Conservation (phyloP, 1,140 invertebrate genomes). For the Oreohelix idahoensis region DNA sequence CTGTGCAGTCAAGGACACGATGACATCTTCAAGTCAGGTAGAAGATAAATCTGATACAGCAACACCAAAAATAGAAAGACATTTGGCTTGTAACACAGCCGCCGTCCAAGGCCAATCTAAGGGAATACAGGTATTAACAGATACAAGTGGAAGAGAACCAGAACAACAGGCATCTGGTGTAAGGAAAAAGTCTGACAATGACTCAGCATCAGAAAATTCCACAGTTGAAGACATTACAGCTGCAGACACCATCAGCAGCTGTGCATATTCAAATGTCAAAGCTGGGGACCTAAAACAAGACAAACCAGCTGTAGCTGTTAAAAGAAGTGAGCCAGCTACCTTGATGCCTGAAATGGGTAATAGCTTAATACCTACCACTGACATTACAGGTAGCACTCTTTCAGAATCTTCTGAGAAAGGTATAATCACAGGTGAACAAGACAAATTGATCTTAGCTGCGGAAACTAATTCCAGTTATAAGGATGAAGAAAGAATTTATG, state of each 20-base stretch:
- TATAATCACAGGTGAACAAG: background rate
- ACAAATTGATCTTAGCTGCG: background rate
- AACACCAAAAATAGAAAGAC: no score
- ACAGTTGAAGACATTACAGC: background rate
- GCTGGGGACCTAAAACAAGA: background rate
- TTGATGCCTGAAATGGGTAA: background rate
- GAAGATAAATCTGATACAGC: no score
- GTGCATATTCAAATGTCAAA: background rate
- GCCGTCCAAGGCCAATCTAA: no score
- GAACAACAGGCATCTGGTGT: background rate
- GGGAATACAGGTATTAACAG: no score
- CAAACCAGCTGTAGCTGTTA: background rate
- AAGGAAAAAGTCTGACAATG: background rate
- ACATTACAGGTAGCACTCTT: background rate
- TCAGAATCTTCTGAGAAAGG: background rate
- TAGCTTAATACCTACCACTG: background rate
- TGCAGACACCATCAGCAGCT: background rate
- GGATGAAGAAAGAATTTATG: no score
- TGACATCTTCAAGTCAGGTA: no score
- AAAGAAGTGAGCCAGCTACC: background rate
- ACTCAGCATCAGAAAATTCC: background rate
- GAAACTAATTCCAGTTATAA: background rate
- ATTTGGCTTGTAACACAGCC: no score
- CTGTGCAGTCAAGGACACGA: no score
- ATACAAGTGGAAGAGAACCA: background rate